These are phyloP conservation scores for Oscheius sp. DNA, from an alignment of 2,888 invertebrate species.

Conservation along the genomic window DNA sequence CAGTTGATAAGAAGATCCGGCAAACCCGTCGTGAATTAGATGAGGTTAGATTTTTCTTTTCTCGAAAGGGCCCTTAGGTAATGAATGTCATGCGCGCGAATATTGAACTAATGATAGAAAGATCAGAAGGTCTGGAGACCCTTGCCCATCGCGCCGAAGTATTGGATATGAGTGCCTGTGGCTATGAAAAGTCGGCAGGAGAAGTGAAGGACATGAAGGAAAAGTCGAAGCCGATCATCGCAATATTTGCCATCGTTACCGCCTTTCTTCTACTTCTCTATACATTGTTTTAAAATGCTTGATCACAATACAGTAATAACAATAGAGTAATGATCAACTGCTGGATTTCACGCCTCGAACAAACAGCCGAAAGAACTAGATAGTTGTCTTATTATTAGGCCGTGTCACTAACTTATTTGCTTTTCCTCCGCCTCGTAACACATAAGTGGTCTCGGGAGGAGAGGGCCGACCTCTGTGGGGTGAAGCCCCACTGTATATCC, in stretches of 20 bases:
- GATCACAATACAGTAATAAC: too few relatives aligned
- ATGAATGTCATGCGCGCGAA: background rate
- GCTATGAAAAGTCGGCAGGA: background rate
- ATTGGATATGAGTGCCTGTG: background rate
- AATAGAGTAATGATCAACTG: too few relatives aligned
- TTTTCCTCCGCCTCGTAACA: slow-evolving; percentile 13
- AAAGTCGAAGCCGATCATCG: too few relatives aligned
- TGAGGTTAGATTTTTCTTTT: background rate
- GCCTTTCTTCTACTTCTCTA: too few relatives aligned
- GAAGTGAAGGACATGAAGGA: too few relatives aligned
- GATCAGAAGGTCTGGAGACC: background rate
- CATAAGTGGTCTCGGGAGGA: slow-evolving; percentile 19
- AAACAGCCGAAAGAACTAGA: too few relatives aligned
- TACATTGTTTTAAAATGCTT: too few relatives aligned
- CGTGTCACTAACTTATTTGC: slow-evolving; percentile 32
- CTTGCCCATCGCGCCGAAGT: background rate
- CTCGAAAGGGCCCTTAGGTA: background rate
- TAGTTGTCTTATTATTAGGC: slow-evolving; percentile 25
- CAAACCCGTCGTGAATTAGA: background rate
- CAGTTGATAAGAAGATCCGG: background rate
- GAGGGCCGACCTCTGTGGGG: background rate
- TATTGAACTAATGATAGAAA: background rate
- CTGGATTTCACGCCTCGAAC: too few relatives aligned
- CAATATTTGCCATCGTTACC: too few relatives aligned
- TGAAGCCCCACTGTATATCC: slow-evolving; percentile 16